Percentiles rank a stretch among this genome's conserved stretches.
Conservation (phyloP, 2,113 vertebrate genomes). For the Percopsis transmontana region DNA sequence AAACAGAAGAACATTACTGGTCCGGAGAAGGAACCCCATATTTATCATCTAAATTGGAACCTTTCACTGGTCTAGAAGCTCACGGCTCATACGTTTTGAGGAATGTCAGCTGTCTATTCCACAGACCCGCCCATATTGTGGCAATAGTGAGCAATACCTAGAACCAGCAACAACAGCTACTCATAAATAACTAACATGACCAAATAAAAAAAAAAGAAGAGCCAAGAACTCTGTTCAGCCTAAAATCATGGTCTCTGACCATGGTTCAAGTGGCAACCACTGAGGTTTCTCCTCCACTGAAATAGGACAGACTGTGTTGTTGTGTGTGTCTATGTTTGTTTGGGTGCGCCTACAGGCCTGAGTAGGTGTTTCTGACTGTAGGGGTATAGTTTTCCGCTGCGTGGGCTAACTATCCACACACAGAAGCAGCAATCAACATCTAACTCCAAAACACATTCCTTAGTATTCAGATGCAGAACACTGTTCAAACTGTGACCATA, state of each 20-base stretch:
- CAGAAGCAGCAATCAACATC: slow-evolving; percentile 61
- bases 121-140: slow-evolving; percentile 63
- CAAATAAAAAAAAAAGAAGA: slow-evolving; percentile 52
- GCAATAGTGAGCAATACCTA: slow-evolving; percentile 57
- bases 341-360: slow-evolving; percentile 2
- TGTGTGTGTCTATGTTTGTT: background rate
- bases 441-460: slow-evolving; percentile 55
- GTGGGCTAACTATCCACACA: slow-evolving; percentile 40
- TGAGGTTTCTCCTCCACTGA: slow-evolving; percentile 51
- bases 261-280: slow-evolving; percentile 10
- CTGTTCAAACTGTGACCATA: slow-evolving; percentile 13
- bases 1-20: slow-evolving; percentile 29
- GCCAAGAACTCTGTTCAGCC: slow-evolving; percentile 42
- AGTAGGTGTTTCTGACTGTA: slow-evolving; percentile 1
- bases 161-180: slow-evolving; percentile 57
- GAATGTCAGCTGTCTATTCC: slow-evolving; percentile 73
- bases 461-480: slow-evolving; percentile 19
- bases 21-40: slow-evolving; percentile 25
- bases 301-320: slow-evolving; percentile 29
- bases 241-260: slow-evolving; percentile 31
- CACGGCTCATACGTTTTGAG: slow-evolving; percentile 51
- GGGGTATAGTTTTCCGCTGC: slow-evolving; percentile 44
- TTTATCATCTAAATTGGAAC: slow-evolving; percentile 57
- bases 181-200: slow-evolving; percentile 54
- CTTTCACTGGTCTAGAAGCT: slow-evolving; percentile 21